Evolutionary conservation across 2,113 vertebrate species (phyloP), one percentile per base, ranked within the genome.

Genomic region (Chlorodrepanis virens): DNA sequence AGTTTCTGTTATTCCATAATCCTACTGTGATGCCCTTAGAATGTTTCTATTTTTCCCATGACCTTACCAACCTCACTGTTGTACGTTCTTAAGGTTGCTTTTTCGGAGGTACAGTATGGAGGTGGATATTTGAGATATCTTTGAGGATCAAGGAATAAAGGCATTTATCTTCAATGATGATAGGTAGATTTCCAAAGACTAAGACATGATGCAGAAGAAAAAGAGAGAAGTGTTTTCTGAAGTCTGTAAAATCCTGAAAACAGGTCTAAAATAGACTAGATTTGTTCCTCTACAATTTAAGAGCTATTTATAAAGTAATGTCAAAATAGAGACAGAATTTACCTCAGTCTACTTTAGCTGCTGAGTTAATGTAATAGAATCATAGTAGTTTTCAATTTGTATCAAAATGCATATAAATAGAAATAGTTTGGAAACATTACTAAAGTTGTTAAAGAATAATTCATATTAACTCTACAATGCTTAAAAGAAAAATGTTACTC

Each of bases 391-490:
- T 71, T 78, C 13, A 33, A 24, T 54, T 81, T 45, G 3, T 54
- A 37, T 37, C 24, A 31, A 77, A 64, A 82, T 45, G 3, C 6
- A 47, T 31, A 22, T 23, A 45, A 65, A 35, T 4, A n/a, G 13
- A 59, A 23, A 37, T 29, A 69, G 27, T 72, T 53, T 77, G 4
- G 12, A 23, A 84, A 64, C n/a, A 11, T 9, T 37, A 33, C 6
- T 81, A 50, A 80, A 59, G 4, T 5, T 50, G 6, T 18, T 72
- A 0, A 81, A 81, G 90, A 72, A 22, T 5, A 68, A 52, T 10
- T 44, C 2, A 10, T 40, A 37, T n/a, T 65, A 69, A 1, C 1
- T 21, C 9, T 65, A 5, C 5, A 60, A 54, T 9, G 2, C 53
- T 78, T 53, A 11, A 68, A 81, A 49, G 49, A 49, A 29, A 45